Evolutionary conservation across 2,888 invertebrate species (phyloP).

Genomic region (Lithophane socia): DNA sequence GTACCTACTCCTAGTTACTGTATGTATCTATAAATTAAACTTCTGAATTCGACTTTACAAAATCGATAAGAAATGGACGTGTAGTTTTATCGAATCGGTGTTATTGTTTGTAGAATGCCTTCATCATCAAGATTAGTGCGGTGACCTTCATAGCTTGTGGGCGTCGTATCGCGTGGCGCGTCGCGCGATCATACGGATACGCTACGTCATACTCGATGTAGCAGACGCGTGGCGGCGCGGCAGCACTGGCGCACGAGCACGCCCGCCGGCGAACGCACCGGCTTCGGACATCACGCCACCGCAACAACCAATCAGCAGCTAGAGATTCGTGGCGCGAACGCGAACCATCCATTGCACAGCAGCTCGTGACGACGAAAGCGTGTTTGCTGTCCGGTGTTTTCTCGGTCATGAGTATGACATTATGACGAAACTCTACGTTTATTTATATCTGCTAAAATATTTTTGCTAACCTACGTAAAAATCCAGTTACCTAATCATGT

Average conservation of each 20-base stretch:
- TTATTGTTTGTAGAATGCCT: slow-evolving; percentile 62
- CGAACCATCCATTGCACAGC: slow-evolving; percentile 74
- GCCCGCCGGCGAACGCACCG: slow-evolving; percentile 64
- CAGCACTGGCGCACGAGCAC: slow-evolving; percentile 77
- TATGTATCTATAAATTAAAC: neutral
- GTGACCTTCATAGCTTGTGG: slow-evolving; percentile 76
- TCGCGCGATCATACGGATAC: slow-evolving; percentile 72
- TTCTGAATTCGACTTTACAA: slow-evolving; percentile 18
- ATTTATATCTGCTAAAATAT: slow-evolving; percentile 66
- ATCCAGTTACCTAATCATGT: slow-evolving; percentile 44
- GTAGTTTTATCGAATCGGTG: slow-evolving; percentile 46
- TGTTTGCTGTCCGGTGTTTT: slow-evolving; percentile 55
- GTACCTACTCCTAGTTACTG: neutral
- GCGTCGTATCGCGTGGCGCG: slow-evolving; percentile 67
- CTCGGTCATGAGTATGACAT: slow-evolving; percentile 66
- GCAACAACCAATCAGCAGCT: slow-evolving; percentile 80
- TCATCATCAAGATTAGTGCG: slow-evolving; percentile 69
- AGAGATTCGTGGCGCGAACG: slow-evolving; percentile 75
- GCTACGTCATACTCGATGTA: slow-evolving; percentile 74
- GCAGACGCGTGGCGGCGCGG: slow-evolving; percentile 78
- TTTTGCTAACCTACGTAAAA: slow-evolving; percentile 62
- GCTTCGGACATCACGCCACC: slow-evolving; percentile 84
- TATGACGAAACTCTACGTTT: slow-evolving; percentile 72
- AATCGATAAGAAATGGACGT: slow-evolving; percentile 34
- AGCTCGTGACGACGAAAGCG: slow-evolving; percentile 70